phyloP scores from a whole-genome alignment of 2,113 vertebrate genomes.

The Chiloscyllium plagiosum region DNA sequence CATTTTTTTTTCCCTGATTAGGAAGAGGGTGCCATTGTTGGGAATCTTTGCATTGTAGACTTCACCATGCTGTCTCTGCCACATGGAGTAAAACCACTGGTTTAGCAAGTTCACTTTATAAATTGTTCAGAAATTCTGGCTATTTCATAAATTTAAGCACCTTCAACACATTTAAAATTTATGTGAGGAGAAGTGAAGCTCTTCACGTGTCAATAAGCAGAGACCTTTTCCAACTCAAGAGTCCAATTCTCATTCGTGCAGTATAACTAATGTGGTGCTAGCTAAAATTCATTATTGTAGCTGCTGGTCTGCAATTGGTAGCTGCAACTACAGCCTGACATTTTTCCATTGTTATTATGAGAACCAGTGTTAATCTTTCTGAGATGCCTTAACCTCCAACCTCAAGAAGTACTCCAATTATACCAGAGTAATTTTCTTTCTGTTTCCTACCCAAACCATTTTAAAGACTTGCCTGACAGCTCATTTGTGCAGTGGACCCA shows the following conservation, averaged over 20 bases:
- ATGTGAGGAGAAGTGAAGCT: neutral
- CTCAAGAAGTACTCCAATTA: neutral
- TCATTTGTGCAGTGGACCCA: neutral
- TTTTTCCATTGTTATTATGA: neutral
- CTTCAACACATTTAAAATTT: neutral
- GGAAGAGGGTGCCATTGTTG: neutral
- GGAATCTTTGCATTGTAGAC: neutral
- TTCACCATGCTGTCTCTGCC: neutral
- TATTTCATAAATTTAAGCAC: neutral
- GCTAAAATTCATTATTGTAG: neutral
- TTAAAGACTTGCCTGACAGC: neutral
- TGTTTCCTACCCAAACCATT: neutral
- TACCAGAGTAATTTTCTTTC: neutral
- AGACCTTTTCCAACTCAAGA: neutral
- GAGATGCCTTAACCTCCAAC: neutral
- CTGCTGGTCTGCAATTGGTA: neutral
- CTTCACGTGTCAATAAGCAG: neutral
- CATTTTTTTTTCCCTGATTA: neutral
- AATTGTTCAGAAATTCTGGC: neutral
- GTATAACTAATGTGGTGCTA: neutral
- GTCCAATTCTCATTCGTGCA: no score
- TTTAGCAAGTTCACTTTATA: neutral
- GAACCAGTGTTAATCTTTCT: neutral
- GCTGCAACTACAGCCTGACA: neutral
- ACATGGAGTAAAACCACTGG: neutral